Base-by-base conservation (phyloP, 1,140 invertebrate genomes). In the Aradophagus sp. region DNA sequence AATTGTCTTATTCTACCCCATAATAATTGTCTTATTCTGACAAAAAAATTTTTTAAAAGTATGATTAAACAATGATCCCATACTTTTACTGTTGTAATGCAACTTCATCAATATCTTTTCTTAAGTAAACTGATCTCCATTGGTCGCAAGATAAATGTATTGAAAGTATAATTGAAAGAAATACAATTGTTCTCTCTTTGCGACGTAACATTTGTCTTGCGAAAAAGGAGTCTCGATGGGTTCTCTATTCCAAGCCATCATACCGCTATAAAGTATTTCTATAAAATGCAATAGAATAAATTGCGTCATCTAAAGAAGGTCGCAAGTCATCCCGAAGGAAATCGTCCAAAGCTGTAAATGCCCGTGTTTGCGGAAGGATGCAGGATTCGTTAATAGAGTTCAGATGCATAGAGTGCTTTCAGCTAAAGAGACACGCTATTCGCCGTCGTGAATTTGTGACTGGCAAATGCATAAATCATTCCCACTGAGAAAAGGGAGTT, bases 341-440 rank as follows among this genome's bases (percentile, higher is more conserved):
- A 56, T 55, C 17, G 44, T 56, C 36, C 11, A 50, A 67, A 50
- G 63, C 53, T 44, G 31, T 38, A 52, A 35, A 52, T 58, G 62
- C 20, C 32, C 38, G 26, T 23, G 41, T 42, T 44, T 50, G 50
- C 44, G 10, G 39, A 27, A 31, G 38, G 42, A 66, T 56, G 62
- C 62, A 66, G 44, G 20, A 50, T 56, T 58, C 1, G 31, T 56
- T 58, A 50, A 23, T 42, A 32, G 16, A 55, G 27, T 48, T 66
- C 12, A 10, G 35, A 59, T 67, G 63, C 63, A 53, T 44, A 50
- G 34, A 52, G 53, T 67, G 53, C 53, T 59, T 38, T 59, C 53
- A 67, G 14, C 45, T 58, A 56, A 50, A 50, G n/a, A 50, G 52
- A 52, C 13, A 34, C 45, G 47, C 63, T 59, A 58, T 35, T 52